Conservation (phyloP, 2,113 vertebrate genomes). For the Cebus imitator region DNA sequence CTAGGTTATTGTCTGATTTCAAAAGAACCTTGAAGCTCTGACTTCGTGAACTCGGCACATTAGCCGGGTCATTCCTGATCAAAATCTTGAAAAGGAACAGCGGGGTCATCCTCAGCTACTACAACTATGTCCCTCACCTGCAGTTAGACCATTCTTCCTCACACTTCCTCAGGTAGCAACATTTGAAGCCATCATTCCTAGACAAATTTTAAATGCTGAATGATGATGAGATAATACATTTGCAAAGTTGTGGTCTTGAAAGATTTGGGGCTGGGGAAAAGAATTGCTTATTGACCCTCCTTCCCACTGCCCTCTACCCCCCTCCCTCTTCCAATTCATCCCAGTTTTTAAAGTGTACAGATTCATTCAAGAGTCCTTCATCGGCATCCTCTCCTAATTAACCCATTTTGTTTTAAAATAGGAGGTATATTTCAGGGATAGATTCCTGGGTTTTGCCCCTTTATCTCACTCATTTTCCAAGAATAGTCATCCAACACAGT, state of each 20-base stretch:
- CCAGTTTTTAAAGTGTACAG: background rate
- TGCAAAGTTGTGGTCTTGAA: background rate
- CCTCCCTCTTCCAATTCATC: background rate
- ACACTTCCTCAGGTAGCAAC: background rate
- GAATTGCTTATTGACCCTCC: background rate
- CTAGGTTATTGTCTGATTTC: constrained; percentile 47
- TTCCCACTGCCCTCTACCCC: background rate
- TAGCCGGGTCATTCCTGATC: background rate
- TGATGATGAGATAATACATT: background rate
- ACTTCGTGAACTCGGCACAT: constrained; percentile 32
- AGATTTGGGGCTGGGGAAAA: background rate
- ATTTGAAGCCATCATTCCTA: background rate
- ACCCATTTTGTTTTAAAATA: background rate
- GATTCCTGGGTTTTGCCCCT: background rate
- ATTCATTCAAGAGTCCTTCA: background rate
- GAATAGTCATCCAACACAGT: background rate
- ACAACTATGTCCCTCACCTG: background rate
- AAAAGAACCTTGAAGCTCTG: background rate
- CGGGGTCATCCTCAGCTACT: background rate
- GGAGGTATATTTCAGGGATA: background rate
- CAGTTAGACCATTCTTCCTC: background rate
- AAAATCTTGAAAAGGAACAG: constrained; percentile 33
- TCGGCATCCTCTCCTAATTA: background rate
- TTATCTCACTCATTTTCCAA: constrained; percentile 25
- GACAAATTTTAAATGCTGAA: background rate